These are phyloP conservation scores for Tipula unca DNA, from an alignment of 2,888 invertebrate species.

Conservation along the genomic window DNA sequence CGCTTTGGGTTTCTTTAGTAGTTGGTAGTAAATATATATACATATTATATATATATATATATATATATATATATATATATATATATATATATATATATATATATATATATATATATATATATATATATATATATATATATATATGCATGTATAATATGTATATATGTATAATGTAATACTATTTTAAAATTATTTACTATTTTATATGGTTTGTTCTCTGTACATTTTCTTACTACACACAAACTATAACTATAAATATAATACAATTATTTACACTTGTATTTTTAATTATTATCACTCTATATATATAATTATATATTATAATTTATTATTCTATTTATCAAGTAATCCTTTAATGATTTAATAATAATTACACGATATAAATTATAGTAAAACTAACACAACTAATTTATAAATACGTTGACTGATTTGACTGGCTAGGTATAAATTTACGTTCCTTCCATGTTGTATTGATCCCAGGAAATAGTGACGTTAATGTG, in stretches of 20 bases:
- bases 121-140: not conserved
- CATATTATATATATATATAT: no score
- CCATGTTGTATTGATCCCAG: constrained; percentile 27
- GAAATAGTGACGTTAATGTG: constrained; percentile 34
- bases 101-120: not conserved
- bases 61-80: not conserved
- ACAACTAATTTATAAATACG: constrained; percentile 8
- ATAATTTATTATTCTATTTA: not conserved
- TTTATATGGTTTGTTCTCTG: not conserved
- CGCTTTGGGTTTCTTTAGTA: not conserved
- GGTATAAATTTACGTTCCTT: not conserved
- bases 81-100: not conserved
- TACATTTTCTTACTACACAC: not conserved
- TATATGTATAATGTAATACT: not conserved
- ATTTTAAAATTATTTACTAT: not conserved
- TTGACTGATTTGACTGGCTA: not conserved
- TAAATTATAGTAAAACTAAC: not conserved
- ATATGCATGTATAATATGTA: not conserved
- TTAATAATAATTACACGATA: not conserved
- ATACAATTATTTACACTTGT: not conserved
- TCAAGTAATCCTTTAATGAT: not conserved
- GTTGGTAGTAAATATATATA: not conserved
- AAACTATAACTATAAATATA: not conserved
- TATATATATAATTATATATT: no score
- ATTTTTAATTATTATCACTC: not conserved